Evolutionary conservation across 2,113 vertebrate species (phyloP), one percentile per base, ranked within the genome.

Genomic region (Oncorhynchus masou): DNA sequence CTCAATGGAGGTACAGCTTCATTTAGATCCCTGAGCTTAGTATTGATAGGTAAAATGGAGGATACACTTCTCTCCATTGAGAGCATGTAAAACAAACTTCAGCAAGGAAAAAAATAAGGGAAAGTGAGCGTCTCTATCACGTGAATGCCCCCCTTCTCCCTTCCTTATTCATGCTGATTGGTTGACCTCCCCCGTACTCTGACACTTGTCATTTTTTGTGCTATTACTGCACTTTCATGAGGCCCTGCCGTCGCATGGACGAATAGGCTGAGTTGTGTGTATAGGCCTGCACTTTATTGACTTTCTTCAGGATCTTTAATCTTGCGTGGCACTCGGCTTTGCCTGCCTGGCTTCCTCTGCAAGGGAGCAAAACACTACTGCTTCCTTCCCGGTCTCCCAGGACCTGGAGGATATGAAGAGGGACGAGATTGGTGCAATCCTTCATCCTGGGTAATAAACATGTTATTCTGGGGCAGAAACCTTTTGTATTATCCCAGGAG

Each of bases 371-470:
- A 78, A 67, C 69, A 27, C 25, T 31, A 48, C 54, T 70, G 57
- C 57, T 45, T 27, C 20, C 9, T 9, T 45, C 75, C 62, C 57
- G 65, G 54, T 73, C 27, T 71, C 67, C 54, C 74, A 71, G 65
- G 66, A 74, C 69, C 62, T 29, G 45, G 48, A 31, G 57, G 76
- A 81, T 76, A 69, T 67, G 54, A 68, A 51, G 39, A 74, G 59
- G 67, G 57, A 77, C 29, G 12, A 22, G 80, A 84, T 79, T 76
- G 74, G 79, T 75, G 70, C 74, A 71, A 67, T 84, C 82, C 80
- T 78, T 86, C 81, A 86, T 87, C 85, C 76, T 13, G 9, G 54
- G 62, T 68, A 83, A 70, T 74, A 68, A 84, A 85, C 73, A 71
- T 86, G 75, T 86, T 85, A 76, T 83, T 87, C 71, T 29, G 76